Evolutionary conservation across 2,113 vertebrate genomes (phyloP).

Genomic region (Phoenicopterus ruber): DNA sequence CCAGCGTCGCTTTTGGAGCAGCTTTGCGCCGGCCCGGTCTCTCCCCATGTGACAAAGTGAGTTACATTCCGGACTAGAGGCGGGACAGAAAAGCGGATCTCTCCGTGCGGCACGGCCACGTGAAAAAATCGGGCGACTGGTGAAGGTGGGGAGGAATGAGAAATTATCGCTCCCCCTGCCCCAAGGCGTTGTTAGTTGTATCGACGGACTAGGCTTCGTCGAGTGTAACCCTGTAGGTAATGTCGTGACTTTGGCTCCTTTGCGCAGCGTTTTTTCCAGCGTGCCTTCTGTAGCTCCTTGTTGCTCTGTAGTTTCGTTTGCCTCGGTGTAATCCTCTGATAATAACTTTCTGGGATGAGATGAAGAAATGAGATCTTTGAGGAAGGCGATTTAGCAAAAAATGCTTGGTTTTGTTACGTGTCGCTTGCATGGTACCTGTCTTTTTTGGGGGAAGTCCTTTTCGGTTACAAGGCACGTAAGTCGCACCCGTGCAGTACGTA

Average conservation of each 20-base stretch:
- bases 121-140: not conserved
- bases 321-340: too few species aligned
- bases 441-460: not conserved
- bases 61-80: not conserved
- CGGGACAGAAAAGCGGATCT: not conserved
- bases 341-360: too few species aligned
- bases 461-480: not conserved
- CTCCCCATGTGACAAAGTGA: not conserved
- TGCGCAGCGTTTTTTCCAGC: not conserved
- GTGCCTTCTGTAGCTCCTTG: not conserved
- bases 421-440: fast-evolving
- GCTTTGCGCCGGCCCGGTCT: not conserved
- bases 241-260: fast-evolving
- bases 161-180: not conserved
- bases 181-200: fast-evolving
- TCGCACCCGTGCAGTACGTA: fast-evolving
- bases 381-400: not conserved
- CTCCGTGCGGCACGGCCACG: fast-evolving
- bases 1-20: too few species aligned
- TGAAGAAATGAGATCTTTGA: not conserved
- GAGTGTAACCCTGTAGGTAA: not conserved
- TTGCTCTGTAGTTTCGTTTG: too few species aligned
- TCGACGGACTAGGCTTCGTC: fast-evolving
- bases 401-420: not conserved
- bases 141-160: not conserved